Percentiles rank a stretch among this genome's conserved stretches.
Evolutionary conservation across 2,113 vertebrate species (phyloP).

Genomic region (Pelmatolapia mariae): DNA sequence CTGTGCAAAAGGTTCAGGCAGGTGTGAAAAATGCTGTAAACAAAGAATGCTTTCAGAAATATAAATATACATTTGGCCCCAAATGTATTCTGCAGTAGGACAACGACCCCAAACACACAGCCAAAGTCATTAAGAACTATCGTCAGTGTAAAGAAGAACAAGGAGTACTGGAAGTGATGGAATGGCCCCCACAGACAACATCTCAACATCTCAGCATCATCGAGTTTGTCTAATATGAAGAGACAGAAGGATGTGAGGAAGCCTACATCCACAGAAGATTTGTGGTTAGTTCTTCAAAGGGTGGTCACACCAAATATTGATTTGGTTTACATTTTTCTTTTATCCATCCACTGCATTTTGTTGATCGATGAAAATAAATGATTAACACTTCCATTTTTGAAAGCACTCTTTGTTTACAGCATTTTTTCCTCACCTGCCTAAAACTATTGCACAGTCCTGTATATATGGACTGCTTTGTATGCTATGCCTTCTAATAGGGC

Average conservation of each 20-base stretch:
- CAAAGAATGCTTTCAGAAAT: neutral
- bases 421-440: neutral
- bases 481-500: neutral
- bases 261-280: too few species aligned
- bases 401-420: neutral
- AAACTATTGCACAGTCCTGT: neutral
- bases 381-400: neutral
- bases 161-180: neutral
- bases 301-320: too few species aligned
- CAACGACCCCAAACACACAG: neutral
- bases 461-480: neutral
- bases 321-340: neutral
- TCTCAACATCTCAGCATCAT: rapidly evolving
- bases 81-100: neutral
- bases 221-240: neutral
- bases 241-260: too few species aligned
- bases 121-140: neutral
- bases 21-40: neutral
- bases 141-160: neutral
- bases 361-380: rapidly evolving
- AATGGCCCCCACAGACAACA: neutral
- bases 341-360: neutral
- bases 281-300: too few species aligned
- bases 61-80: neutral
- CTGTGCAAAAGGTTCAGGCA: neutral